Base-by-base conservation (phyloP, 2,888 invertebrate species). In the Dryococelus australis region DNA sequence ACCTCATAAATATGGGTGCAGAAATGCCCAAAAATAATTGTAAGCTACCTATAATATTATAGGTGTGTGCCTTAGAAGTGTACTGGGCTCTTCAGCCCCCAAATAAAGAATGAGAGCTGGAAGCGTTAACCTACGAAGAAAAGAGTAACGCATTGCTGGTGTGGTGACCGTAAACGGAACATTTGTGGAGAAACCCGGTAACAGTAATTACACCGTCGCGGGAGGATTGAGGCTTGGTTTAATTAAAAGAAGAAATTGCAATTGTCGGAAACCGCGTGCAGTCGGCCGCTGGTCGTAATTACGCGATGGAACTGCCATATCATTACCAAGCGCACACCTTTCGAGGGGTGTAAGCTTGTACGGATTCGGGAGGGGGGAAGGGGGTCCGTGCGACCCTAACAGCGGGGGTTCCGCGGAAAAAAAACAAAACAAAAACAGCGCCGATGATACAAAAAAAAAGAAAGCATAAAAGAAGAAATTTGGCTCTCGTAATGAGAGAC, bases 191-290 rank as follows among this genome's bases (percentile, higher is more conserved):
- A 65, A 65, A 65, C 6, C 8, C 10, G 12, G 65, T n/a, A n/a
- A 65, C 65, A 65, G 65, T 65, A 65, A 65, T 65, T 65, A 65
- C 65, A 65, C 35, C 65, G 65, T 65, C 65, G 65, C 65, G 20
- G 16, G 65, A 65, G 65, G 8, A 65, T 20, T 65, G 65, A 10
- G 65, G 24, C 65, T 65, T 8, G 24, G 1, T 65, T 65, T 65
- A 65, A 65, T 65, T 65, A 65, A 65, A 65, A 65, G n/a, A 65
- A 65, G 65, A 65, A 65, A 65, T 9, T 16, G n/a, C 65, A 65
- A 65, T 16, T 65, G 65, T 65, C 65, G 65, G n/a, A n/a, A n/a
- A 65, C 65, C 24, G 65, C 65, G n/a, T 65, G 3, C 16, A 0
- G 20, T 65, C 65, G 8, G 65, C 47, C 65, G 6, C 65, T 8